These are phyloP conservation scores for Nerophis ophidion DNA, from an alignment of 2,113 vertebrate genomes.

Conservation along the genomic window DNA sequence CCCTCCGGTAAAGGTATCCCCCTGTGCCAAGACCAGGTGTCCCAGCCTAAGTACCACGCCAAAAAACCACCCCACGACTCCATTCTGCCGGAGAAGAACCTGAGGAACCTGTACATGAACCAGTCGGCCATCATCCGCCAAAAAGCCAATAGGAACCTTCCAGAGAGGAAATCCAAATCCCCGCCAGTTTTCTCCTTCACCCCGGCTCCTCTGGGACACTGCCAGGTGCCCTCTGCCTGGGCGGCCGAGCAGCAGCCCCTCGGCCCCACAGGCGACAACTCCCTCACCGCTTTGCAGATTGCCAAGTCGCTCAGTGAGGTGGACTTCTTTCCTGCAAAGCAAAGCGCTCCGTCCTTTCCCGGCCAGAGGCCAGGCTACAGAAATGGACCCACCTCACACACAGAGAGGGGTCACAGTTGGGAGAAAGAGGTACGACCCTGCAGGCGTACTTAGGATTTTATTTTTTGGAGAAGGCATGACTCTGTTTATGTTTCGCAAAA, in stretches of 20 bases:
- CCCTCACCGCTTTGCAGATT: conserved; percentile 70
- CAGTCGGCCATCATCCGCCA: conserved; percentile 55
- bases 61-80: conserved; percentile 49
- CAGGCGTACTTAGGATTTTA: neutral
- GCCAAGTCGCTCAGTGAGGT: conserved; percentile 74
- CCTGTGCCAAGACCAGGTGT: conserved; percentile 50
- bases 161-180: conserved; percentile 42
- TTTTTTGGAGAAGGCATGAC: neutral
- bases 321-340: conserved; percentile 52
- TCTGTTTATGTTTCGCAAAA: conserved; percentile 13
- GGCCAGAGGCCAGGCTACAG: conserved; percentile 42
- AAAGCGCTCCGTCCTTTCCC: conserved; percentile 26
- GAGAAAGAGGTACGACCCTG: conserved; percentile 63
- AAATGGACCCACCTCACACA: conserved; percentile 49
- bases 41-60: conserved; percentile 41
- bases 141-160: conserved; percentile 40
- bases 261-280: conserved; percentile 68
- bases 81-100: conserved; percentile 49
- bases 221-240: conserved; percentile 23
- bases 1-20: conserved; percentile 34
- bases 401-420: conserved; percentile 56
- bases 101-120: conserved; percentile 61
- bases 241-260: conserved; percentile 22
- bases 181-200: conserved; percentile 53
- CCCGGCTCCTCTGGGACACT: conserved; percentile 27